A percentile compares a stretch with the other conserved stretches of the same genome.
Conservation (phyloP, 2,888 invertebrate species). For the Agelastica alni region DNA sequence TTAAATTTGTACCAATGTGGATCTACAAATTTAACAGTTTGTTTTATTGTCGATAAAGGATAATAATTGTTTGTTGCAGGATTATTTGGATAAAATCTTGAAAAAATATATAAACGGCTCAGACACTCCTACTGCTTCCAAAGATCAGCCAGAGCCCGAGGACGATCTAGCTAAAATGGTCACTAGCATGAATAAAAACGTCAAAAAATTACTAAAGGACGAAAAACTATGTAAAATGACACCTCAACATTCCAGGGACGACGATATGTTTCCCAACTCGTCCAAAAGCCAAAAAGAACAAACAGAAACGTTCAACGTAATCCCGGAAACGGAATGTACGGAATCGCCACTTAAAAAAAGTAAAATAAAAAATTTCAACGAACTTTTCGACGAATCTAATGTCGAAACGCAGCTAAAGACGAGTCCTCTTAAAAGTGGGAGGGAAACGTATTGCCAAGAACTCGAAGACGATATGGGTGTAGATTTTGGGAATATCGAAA, state of each 20-base stretch:
- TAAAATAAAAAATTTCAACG: constrained; percentile 9
- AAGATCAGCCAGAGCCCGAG: constrained; percentile 10
- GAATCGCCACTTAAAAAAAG: constrained; percentile 18
- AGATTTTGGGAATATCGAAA: constrained; percentile 21
- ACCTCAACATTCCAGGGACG: not conserved
- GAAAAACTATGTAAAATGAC: too few species aligned
- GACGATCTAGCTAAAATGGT: constrained; percentile 27
- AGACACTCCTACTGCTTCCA: not conserved
- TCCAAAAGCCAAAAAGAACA: too few species aligned
- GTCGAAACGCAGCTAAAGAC: not conserved
- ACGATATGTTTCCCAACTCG: constrained; percentile 21
- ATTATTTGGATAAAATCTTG: constrained; percentile 33
- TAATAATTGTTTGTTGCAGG: too few species aligned
- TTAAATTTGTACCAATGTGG: too few species aligned
- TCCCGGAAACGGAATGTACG: constrained; percentile 21
- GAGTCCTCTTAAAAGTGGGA: not conserved
- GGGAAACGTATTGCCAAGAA: constrained; percentile 16
- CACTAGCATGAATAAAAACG: constrained; percentile 25
- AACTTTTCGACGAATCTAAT: not conserved
- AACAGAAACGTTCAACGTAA: too few species aligned
- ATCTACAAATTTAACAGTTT: too few species aligned
- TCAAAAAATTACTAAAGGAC: constrained; percentile 13
- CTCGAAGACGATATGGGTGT: constrained; percentile 25
- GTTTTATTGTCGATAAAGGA: too few species aligned
- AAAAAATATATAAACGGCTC: constrained; percentile 29